These are phyloP conservation scores for Hemicentrotus pulcherrimus DNA, from an alignment of 35 echinoderm and acorn worm genomes.

Conservation along the genomic window DNA sequence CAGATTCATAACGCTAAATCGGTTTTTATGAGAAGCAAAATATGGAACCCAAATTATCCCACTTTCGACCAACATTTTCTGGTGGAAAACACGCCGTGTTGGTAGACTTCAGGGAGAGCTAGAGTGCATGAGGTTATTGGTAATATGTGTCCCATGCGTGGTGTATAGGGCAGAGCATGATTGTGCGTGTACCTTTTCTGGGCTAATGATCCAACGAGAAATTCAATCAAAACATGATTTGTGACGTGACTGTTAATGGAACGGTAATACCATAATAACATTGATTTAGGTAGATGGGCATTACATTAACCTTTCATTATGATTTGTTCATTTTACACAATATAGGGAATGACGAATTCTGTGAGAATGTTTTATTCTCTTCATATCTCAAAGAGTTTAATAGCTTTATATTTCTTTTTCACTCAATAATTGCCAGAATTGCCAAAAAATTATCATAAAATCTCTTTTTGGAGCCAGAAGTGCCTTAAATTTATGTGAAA, in stretches of 20 bases:
- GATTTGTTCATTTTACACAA: neutral
- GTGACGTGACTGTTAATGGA: neutral
- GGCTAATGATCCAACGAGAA: neutral
- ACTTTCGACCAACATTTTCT: neutral
- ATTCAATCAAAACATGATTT: conserved; percentile 11
- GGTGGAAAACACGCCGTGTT: neutral
- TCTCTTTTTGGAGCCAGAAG: too few species aligned
- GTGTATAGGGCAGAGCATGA: neutral
- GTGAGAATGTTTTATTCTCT: neutral
- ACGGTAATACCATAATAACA: neutral
- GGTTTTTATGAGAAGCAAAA: neutral
- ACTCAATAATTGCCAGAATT: too few species aligned
- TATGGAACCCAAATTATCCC: neutral
- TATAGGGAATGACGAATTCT: neutral
- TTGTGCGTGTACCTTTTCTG: neutral
- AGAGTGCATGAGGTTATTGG: neutral
- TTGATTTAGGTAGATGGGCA: neutral
- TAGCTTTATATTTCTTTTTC: too few species aligned
- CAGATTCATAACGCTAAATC: conserved; percentile 13
- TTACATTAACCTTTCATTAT: neutral
- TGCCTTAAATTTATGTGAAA: too few species aligned
- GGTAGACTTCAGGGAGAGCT: neutral
- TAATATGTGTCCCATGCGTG: neutral
- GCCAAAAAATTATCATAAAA: too few species aligned
- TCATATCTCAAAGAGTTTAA: too few species aligned